These are phyloP conservation scores for Serripes groenlandicus DNA, from an alignment of 2,888 invertebrate species.

Conservation along the genomic window DNA sequence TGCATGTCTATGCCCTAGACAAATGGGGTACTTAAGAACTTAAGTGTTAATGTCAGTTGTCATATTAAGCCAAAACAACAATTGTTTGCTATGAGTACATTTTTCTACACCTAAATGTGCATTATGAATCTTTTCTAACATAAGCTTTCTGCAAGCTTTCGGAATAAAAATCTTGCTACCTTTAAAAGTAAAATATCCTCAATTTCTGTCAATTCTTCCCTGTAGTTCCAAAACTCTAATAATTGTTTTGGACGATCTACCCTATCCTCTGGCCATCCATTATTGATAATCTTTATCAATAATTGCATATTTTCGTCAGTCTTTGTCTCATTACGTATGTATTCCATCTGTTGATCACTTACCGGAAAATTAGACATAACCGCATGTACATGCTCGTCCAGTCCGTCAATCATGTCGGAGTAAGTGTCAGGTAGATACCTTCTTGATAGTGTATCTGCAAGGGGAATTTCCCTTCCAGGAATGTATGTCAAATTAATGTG, in stretches of 20 bases:
- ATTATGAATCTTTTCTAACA: slow-evolving; percentile 38
- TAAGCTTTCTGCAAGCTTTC: slow-evolving; percentile 10
- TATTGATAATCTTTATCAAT: slow-evolving; percentile 28
- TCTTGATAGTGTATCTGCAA: no score
- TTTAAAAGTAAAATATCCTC: slow-evolving; percentile 59
- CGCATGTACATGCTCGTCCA: no score
- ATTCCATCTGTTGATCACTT: no score
- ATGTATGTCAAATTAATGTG: no score
- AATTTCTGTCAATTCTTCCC: slow-evolving; percentile 48
- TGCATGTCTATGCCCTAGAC: slow-evolving; percentile 46
- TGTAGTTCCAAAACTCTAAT: slow-evolving; percentile 39
- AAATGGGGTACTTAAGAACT: slow-evolving; percentile 37
- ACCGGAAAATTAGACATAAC: no score
- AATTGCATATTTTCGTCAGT: slow-evolving; percentile 38
- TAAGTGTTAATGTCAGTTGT: slow-evolving; percentile 20
- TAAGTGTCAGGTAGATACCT: no score
- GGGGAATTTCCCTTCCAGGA: no score
- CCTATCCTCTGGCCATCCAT: slow-evolving; percentile 56
- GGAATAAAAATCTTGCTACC: slow-evolving; percentile 47
- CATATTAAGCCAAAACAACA: slow-evolving; percentile 52
- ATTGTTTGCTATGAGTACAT: slow-evolving; percentile 29
- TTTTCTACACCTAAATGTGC: slow-evolving; percentile 47
- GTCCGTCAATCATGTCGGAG: no score
- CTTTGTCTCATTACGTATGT: no score
- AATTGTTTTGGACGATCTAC: slow-evolving; percentile 27